phyloP scores from a whole-genome alignment of 2,797 vertebrate species.

The Pipistrellus kuhlii region DNA sequence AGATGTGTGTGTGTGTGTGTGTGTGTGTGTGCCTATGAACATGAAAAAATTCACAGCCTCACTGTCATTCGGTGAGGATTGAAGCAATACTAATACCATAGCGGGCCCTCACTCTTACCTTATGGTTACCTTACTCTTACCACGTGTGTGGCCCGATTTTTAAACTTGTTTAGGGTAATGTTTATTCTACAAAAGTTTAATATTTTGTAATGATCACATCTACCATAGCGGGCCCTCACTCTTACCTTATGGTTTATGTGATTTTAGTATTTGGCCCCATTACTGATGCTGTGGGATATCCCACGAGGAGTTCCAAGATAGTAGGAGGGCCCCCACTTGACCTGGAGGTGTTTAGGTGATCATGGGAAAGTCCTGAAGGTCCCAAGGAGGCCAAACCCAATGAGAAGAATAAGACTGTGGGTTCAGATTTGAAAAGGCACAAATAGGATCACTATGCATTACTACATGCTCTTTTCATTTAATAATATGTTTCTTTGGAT shows the following conservation, averaged over 20 bases:
- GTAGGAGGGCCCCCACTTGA: neutral
- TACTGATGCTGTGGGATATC: neutral
- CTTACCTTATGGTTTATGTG: neutral
- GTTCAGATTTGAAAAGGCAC: neutral
- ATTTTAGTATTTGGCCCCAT: neutral
- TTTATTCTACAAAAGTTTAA: neutral
- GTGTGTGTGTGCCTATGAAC: accelerated
- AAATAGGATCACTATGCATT: neutral
- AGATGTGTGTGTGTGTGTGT: accelerated
- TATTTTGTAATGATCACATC: neutral
- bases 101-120: too few species aligned
- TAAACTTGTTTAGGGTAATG: neutral
- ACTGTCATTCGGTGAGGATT: too few species aligned
- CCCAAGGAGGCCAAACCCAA: neutral
- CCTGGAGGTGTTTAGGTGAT: neutral
- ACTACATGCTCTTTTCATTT: neutral
- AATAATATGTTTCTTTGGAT: neutral
- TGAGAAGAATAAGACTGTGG: neutral
- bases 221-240: accelerated
- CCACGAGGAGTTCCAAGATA: neutral
- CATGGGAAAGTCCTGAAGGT: neutral
- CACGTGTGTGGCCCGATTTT: neutral
- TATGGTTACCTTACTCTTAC: too few species aligned
- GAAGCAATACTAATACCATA: too few species aligned
- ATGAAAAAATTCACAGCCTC: too few species aligned